Evolutionary conservation across 92 coral and sea anemone genomes (phyloP), one percentile per base, ranked within the genome.

Genomic region (Diadumene lineata): DNA sequence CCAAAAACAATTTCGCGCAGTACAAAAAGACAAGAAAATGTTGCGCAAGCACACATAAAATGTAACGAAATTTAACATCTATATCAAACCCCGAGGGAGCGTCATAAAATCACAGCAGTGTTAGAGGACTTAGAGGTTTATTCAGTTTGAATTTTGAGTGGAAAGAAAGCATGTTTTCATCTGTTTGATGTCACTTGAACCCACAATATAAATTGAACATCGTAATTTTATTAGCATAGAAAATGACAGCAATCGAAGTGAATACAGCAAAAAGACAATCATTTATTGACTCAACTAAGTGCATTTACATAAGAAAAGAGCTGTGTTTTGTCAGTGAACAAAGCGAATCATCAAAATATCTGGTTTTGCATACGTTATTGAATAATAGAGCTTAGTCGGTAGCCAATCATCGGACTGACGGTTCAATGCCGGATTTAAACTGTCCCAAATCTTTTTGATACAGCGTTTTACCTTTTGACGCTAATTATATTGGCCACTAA

Each of bases 401-500:
- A 84, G 72, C 89, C 89, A 84, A 84, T 84, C 62, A 56, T 33
- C 24, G 50, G 30, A 43, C 75, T 32, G 64, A 16, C 62, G 16
- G 73, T 68, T 72, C 82, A 79, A 73, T 81, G 58, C 27, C 43
- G 64, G 81, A 57, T 55, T 84, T 53, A 56, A 57, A 68, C 65
- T 73, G 77, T 71, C 58, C 67, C 79, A 87, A 83, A 87, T 68
- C 82, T 87, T 77, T 30, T 29, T 55, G 85, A 82, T 87, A 86
- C 84, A 76, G 70, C 67, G 74, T 89, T 87, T 84, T 83, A 77
- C 68, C 83, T 74, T 50, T 18, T 81, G 90, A 80, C 84, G 74
- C 90, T 87, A 84, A 92, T 92, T 89, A 87, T 84, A 82, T 85
- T 69, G n/a, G 19, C 8, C 58, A 53, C 24, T 21, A 15, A 13